Evolutionary conservation across 2,113 vertebrate species (phyloP).

Genomic region (Nanger granti): DNA sequence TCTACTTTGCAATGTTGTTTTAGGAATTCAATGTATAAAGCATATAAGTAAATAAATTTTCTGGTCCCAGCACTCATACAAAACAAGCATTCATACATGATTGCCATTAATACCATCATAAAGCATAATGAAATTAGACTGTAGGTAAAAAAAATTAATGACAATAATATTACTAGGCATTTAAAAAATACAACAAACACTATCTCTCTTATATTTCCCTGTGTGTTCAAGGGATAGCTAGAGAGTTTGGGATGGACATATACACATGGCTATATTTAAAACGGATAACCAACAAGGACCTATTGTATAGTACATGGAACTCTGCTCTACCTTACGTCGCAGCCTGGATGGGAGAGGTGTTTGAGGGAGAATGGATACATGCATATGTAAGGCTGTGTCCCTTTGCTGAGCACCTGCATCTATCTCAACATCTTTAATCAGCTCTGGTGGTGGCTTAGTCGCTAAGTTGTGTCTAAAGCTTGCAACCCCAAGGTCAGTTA

Average conservation of each 20-base stretch:
- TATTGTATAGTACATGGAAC: neutral
- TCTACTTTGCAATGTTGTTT: neutral
- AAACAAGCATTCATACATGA: neutral
- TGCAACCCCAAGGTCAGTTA: neutral
- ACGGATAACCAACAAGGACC: neutral
- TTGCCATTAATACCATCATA: neutral
- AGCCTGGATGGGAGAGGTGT: neutral
- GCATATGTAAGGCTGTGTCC: neutral
- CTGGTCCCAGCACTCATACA: neutral
- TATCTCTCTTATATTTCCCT: neutral
- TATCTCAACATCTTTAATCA: neutral
- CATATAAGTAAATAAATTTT: neutral
- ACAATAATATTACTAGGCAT: neutral
- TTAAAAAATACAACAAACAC: neutral
- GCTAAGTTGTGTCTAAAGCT: neutral
- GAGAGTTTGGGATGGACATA: neutral
- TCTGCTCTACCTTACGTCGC: neutral
- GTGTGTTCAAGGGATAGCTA: neutral
- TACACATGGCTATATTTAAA: neutral
- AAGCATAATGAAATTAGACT: neutral
- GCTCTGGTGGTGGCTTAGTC: neutral
- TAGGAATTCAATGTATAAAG: neutral
- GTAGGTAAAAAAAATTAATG: neutral
- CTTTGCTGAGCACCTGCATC: neutral
- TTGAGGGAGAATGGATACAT: neutral